phyloP scores from a whole-genome alignment of 2,797 vertebrate species.

The Sebastes paucispinis region DNA sequence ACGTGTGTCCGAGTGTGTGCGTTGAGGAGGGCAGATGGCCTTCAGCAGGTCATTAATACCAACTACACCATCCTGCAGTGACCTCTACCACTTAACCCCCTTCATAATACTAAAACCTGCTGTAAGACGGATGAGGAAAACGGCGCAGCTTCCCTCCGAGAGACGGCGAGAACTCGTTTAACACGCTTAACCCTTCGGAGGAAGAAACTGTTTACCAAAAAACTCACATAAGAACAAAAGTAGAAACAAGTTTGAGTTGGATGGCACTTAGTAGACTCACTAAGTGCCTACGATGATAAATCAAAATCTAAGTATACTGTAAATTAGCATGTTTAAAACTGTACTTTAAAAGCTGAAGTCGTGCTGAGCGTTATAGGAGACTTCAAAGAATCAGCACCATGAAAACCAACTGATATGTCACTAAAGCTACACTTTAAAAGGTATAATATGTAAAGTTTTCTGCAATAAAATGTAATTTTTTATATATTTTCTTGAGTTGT shows the following conservation, averaged over 20 bases:
- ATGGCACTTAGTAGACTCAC: not conserved
- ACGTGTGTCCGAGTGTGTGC: not conserved
- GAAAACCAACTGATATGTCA: not conserved
- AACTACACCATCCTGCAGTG: slow-evolving; percentile 26
- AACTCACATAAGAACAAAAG: not conserved
- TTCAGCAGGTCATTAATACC: slow-evolving; percentile 55
- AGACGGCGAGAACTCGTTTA: not conserved
- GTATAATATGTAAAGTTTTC: not conserved
- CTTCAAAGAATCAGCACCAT: not conserved
- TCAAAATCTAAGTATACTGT: no score
- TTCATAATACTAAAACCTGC: slow-evolving; percentile 9
- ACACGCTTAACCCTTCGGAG: not conserved
- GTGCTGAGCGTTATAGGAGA: not conserved
- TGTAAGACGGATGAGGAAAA: slow-evolving; percentile 1
- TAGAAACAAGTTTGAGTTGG: not conserved
- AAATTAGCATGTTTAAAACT: not conserved
- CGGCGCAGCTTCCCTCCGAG: not conserved
- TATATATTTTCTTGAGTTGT: not conserved
- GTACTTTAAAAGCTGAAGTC: not conserved
- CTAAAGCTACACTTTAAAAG: not conserved
- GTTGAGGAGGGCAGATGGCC: slow-evolving; percentile 18
- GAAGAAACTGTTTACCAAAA: not conserved
- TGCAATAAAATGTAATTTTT: not conserved
- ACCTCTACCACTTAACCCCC: slow-evolving; percentile 39
- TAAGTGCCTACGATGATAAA: not conserved